Evolutionary conservation across 2,888 invertebrate genomes (phyloP).

Genomic region (Linnaemya tessellans): DNA sequence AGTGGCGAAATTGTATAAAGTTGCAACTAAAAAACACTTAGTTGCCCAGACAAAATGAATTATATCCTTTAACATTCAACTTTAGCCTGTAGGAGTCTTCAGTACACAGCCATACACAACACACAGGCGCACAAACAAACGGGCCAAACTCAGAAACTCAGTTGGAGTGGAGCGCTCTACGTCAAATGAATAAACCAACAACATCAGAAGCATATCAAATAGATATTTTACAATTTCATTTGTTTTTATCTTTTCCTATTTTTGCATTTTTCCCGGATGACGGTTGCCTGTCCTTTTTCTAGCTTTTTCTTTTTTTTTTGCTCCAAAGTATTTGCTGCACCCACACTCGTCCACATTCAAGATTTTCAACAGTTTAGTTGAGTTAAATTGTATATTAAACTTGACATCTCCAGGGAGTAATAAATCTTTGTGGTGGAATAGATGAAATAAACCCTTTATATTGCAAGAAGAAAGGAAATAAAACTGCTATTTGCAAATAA

Average conservation of each 20-base stretch:
- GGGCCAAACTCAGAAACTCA: slow-evolving; percentile 26
- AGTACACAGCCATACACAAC: slow-evolving; percentile 12
- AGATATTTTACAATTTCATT: slow-evolving; percentile 54
- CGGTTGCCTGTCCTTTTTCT: slow-evolving; percentile 31
- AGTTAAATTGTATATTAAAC: slow-evolving; percentile 59
- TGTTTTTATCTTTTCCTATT: slow-evolving; percentile 14
- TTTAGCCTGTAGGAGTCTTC: slow-evolving; percentile 67
- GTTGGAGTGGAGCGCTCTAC: slow-evolving; percentile 35
- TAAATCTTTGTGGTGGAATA: slow-evolving; percentile 65
- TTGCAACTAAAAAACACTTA: slow-evolving; percentile 61
- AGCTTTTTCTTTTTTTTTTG: no score
- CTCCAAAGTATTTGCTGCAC: neutral
- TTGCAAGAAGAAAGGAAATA: neutral
- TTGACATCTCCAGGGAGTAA: slow-evolving; percentile 61
- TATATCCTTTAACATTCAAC: slow-evolving; percentile 73
- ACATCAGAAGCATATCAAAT: slow-evolving; percentile 60
- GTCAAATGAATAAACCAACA: slow-evolving; percentile 45
- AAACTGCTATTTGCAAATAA: slow-evolving; percentile 21
- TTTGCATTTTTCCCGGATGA: slow-evolving; percentile 14
- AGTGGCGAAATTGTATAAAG: slow-evolving; percentile 16
- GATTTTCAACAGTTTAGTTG: slow-evolving; percentile 43
- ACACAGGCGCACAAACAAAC: slow-evolving; percentile 3
- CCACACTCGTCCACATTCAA: slow-evolving; percentile 11
- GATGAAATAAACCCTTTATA: slow-evolving; percentile 30
- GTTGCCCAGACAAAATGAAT: slow-evolving; percentile 70